phyloP scores from a whole-genome alignment of 2,797 vertebrate genomes.

The Enteromius anoplus region DNA sequence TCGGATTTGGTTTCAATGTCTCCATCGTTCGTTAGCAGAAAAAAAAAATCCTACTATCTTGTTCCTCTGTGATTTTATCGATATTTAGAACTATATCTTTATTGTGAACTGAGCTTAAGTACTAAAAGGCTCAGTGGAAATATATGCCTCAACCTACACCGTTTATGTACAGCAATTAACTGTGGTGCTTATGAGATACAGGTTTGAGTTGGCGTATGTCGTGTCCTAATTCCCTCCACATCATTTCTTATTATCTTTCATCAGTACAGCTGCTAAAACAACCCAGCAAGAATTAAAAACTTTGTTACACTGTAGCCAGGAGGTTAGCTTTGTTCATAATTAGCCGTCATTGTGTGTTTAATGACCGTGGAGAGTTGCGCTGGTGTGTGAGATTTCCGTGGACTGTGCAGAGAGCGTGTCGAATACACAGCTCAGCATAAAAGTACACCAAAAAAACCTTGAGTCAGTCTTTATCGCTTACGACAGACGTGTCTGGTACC shows the following conservation, averaged over 20 bases:
- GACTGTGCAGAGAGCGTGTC: background rate
- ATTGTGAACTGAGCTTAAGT: too few relatives aligned
- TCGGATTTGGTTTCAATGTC: too few relatives aligned
- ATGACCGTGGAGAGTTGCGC: constrained; percentile 8
- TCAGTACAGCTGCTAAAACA: constrained; percentile 5
- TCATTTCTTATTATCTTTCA: background rate
- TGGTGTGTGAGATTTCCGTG: background rate
- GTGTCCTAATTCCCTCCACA: background rate
- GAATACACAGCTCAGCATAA: constrained; percentile 3
- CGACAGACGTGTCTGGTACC: background rate
- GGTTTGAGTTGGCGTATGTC: background rate
- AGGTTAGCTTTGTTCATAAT: constrained; percentile 27
- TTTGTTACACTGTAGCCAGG: background rate
- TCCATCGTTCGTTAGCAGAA: too few relatives aligned
- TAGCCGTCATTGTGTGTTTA: constrained; percentile 24
- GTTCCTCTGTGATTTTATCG: too few relatives aligned
- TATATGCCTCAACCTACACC: background rate
- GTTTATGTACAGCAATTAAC: background rate
- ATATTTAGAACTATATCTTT: too few relatives aligned
- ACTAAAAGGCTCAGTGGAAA: background rate
- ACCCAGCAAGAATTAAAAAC: background rate
- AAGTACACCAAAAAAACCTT: constrained; percentile 2
- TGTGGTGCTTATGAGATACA: background rate
- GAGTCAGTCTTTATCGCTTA: constrained; percentile 23
- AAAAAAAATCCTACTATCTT: too few relatives aligned